These are phyloP conservation scores for Drosophila acutilabella DNA, from an alignment of 2,888 invertebrate species.

Conservation along the genomic window DNA sequence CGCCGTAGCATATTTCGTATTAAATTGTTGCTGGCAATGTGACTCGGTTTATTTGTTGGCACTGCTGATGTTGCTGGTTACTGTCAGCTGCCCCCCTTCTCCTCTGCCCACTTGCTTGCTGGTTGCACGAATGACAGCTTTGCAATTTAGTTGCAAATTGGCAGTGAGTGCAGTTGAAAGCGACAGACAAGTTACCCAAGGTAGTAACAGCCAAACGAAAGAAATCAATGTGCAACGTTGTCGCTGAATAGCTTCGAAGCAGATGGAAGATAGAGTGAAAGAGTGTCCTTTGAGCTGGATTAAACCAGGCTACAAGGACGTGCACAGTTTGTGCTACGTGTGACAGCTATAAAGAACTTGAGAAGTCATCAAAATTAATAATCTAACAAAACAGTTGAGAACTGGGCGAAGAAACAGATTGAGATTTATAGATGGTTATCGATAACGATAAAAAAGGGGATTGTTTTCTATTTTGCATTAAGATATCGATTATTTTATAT, in stretches of 20 bases:
- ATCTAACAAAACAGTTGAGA: neutral
- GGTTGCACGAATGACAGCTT: slow-evolving; percentile 62
- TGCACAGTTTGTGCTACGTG: neutral
- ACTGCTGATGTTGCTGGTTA: slow-evolving; percentile 20
- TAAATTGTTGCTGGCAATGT: slow-evolving; percentile 67
- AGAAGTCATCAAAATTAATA: slow-evolving; percentile 16
- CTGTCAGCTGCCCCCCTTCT: neutral
- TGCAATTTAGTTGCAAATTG: slow-evolving; percentile 75
- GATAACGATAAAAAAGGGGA: no score
- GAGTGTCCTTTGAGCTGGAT: neutral
- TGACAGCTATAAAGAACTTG: slow-evolving; percentile 1
- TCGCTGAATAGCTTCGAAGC: neutral
- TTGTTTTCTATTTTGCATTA: no score
- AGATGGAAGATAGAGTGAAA: neutral
- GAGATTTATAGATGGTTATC: neutral
- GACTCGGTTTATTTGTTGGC: slow-evolving; percentile 54
- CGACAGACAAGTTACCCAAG: slow-evolving; percentile 52
- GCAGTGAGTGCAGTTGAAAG: slow-evolving; percentile 63
- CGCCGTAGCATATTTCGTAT: slow-evolving; percentile 57
- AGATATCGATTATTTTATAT: no score
- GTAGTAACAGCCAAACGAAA: slow-evolving; percentile 31
- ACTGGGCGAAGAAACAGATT: neutral
- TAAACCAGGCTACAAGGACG: slow-evolving; percentile 2
- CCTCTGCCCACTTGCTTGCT: slow-evolving; percentile 6
- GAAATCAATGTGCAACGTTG: slow-evolving; percentile 45